Base-by-base conservation (phyloP, 2,888 invertebrate genomes). In the Leptinotarsa peninsularis region DNA sequence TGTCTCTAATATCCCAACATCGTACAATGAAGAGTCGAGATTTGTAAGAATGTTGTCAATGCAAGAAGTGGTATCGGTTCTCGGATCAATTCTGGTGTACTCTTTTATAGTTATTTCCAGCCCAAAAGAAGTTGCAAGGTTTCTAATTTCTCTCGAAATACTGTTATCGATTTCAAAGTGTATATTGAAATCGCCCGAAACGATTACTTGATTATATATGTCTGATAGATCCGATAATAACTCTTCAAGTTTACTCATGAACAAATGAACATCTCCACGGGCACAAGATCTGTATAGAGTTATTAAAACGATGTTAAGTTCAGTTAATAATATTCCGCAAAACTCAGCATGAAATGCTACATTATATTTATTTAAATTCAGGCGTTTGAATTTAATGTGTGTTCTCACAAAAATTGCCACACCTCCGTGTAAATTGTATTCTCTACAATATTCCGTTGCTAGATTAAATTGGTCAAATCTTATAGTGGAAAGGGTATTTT, bases 71-170 rank as follows among this genome's bases (percentile, higher is more conserved):
- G 13, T 49, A 33, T 15, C 67, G 18, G 49, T 49, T 27, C 49
- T 49, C 4, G 67, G 67, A 33, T 67, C 67, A 23, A 67, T 66
- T 66, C 43, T 66, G 18, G 66, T 66, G 15, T 33, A n/a, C 21
- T 66, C 66, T 17, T 15, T 33, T 27, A 66, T 50, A 15, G 49
- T 23, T 18, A 23, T 18, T 49, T 18, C 18, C 18, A 21, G 4
- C n/a, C 49, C 67, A 67, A 23, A 49, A 49, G 49, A 49, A 5
- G 18, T 33, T 18, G 18, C 18, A n/a, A 49, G n/a, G 14, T 67
- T 15, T 15, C 17, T 18, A 43, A 66, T 14, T 43, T 66, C 21
- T 14, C 33, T 17, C 17, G 33, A 13, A 17, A 66, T 49, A 15
- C n/a, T 43, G n/a, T 66, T 33, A n/a, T 18, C n/a, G 18, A 18